Evolutionary conservation across 2,888 invertebrate genomes (phyloP).

Genomic region (Ceratothoa steindachneri): DNA sequence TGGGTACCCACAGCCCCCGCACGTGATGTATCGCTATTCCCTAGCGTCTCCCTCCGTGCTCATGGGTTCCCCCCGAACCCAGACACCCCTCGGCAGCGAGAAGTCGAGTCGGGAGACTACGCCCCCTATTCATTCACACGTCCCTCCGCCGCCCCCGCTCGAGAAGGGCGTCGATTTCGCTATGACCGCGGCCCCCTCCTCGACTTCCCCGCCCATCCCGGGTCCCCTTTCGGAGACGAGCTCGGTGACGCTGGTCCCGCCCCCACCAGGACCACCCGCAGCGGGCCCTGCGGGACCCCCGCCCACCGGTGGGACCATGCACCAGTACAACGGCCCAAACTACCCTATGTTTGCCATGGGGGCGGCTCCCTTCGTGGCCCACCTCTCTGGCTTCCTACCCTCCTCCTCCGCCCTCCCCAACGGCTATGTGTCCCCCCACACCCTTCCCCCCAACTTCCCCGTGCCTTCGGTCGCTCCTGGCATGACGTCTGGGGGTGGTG

Average conservation of each 20-base stretch:
- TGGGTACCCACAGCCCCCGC: slow-evolving; percentile 22
- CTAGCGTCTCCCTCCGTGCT: slow-evolving; percentile 1
- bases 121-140: slow-evolving; percentile 18
- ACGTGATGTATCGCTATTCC: slow-evolving; percentile 20
- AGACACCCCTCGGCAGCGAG: slow-evolving; percentile 24
- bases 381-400: slow-evolving; percentile 30
- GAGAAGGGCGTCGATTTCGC: slow-evolving; percentile 18
- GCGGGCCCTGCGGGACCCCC: slow-evolving; percentile 7
- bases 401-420: slow-evolving; percentile 25
- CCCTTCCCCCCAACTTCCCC: slow-evolving; percentile 30
- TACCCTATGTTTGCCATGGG: slow-evolving; percentile 25
- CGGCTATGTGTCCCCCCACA: slow-evolving; percentile 32
- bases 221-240: not conserved
- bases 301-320: not conserved
- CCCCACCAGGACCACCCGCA: slow-evolving; percentile 2
- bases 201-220: slow-evolving; percentile 16
- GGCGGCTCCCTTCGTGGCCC: slow-evolving; percentile 24
- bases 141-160: slow-evolving; percentile 22
- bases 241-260: slow-evolving; percentile 2
- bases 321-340: slow-evolving; percentile 27
- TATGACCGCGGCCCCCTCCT: slow-evolving; percentile 7
- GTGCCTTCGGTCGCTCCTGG: slow-evolving; percentile 16
- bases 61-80: slow-evolving; percentile 23
- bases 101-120: slow-evolving; percentile 9
- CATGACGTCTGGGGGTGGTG: not conserved